Percentiles rank a stretch among this genome's conserved stretches.
Evolutionary conservation across 2,797 vertebrate genomes (phyloP).

Genomic region (Macroramphosus scolopax): DNA sequence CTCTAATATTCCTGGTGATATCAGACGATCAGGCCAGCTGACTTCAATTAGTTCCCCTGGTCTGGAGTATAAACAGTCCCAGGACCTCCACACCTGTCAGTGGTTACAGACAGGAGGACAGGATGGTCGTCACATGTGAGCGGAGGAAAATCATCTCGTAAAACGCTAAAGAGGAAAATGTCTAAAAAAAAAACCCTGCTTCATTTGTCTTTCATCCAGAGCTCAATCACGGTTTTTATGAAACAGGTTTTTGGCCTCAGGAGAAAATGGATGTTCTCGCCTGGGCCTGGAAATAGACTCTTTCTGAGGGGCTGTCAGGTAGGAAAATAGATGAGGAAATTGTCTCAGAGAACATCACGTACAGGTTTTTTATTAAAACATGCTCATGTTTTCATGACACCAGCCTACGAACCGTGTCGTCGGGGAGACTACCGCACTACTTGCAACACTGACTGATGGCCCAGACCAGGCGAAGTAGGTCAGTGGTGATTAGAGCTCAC

Average conservation of each 20-base stretch:
- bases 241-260: slow-evolving; percentile 28
- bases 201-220: slow-evolving; percentile 31
- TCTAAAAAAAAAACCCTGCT: slow-evolving; percentile 10
- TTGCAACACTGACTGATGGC: too few species aligned
- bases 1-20: slow-evolving; percentile 53
- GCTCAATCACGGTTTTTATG: slow-evolving; percentile 29
- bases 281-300: slow-evolving; percentile 2
- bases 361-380: slow-evolving; percentile 3
- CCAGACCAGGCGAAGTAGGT: too few species aligned
- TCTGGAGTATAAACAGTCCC: slow-evolving; percentile 50
- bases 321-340: slow-evolving; percentile 25
- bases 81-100: slow-evolving; percentile 58
- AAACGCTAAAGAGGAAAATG: slow-evolving; percentile 35
- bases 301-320: slow-evolving; percentile 34
- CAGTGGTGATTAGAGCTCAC: too few species aligned
- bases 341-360: slow-evolving; percentile 7
- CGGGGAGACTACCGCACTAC: too few species aligned
- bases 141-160: slow-evolving; percentile 45
- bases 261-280: not conserved
- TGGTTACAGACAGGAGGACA: slow-evolving; percentile 43
- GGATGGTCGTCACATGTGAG: slow-evolving; percentile 45
- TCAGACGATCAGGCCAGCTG: slow-evolving; percentile 53
- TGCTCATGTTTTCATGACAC: slow-evolving; percentile 12
- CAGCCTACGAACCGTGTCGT: slow-evolving; percentile 15
- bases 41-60: slow-evolving; percentile 55